phyloP scores from a whole-genome alignment of 2,797 vertebrate genomes.

The Eremophila alpestris region DNA sequence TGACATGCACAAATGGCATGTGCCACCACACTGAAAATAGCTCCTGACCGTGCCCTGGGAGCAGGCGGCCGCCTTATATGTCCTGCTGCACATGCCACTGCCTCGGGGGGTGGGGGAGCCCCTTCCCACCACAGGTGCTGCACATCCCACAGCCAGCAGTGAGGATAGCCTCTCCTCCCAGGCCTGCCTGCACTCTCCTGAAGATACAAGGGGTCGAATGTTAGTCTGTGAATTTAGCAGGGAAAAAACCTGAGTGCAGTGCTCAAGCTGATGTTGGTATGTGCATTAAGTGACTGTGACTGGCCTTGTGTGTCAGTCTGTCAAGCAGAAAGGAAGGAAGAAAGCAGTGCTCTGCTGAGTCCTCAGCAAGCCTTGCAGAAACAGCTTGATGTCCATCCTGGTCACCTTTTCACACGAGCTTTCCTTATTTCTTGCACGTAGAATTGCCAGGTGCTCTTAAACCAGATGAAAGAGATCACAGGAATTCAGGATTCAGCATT shows the following conservation, averaged over 20 bases:
- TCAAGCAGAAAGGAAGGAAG: background rate
- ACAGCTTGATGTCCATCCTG: background rate
- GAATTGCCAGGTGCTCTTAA: constrained; percentile 84
- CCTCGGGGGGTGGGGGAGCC: background rate
- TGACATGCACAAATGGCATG: constrained; percentile 88
- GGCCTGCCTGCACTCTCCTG: background rate
- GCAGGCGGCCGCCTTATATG: constrained; percentile 83
- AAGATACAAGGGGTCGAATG: too few relatives aligned
- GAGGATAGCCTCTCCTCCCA: background rate
- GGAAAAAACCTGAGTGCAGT: accelerated
- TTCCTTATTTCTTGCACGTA: constrained; percentile 21
- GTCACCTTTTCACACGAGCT: background rate
- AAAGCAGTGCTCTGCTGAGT: accelerated
- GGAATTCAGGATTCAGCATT: constrained; percentile 87
- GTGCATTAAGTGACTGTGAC: background rate
- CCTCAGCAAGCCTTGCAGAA: background rate
- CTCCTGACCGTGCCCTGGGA: constrained; percentile 65
- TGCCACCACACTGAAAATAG: constrained; percentile 89
- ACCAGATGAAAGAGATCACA: constrained; percentile 93
- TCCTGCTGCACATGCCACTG: constrained; percentile 59
- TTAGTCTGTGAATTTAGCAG: background rate
- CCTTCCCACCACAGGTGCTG: background rate
- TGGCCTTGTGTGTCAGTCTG: background rate
- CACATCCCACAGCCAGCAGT: background rate
- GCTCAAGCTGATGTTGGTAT: background rate